Conservation (phyloP, 2,797 vertebrate genomes). For the Hemitrygon akajei region DNA sequence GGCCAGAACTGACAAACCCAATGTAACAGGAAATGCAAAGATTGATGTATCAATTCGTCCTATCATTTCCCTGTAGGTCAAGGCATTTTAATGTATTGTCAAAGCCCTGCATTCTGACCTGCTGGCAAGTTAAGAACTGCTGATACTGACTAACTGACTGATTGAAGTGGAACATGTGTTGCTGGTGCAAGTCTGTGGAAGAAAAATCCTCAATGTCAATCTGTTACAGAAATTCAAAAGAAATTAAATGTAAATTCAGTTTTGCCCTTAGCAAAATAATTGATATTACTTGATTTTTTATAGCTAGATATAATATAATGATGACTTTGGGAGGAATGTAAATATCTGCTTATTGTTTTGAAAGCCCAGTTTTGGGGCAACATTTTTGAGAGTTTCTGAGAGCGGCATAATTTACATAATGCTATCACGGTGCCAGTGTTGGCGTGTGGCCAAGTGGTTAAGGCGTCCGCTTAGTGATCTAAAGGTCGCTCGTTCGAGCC, state of each 20-base stretch:
- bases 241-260: background rate
- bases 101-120: background rate
- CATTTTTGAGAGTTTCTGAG: background rate
- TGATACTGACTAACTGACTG: background rate
- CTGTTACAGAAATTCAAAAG: background rate
- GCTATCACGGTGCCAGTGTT: too few relatives aligned
- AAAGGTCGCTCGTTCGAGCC: too few relatives aligned
- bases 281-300: background rate
- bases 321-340: background rate
- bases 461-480: too few relatives aligned
- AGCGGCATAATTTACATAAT: too few relatives aligned
- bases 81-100: background rate
- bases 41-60: background rate
- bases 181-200: background rate
- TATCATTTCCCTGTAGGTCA: background rate
- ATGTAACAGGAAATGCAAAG: background rate
- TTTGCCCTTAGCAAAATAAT: background rate
- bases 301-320: background rate
- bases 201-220: background rate
- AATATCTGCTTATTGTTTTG: background rate
- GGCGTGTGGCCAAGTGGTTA: too few relatives aligned
- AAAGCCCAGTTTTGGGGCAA: background rate
- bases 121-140: background rate
- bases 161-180: background rate
- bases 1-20: background rate